Base-by-base conservation (phyloP, 2,113 vertebrate genomes). In the Corydoras maculifer region DNA sequence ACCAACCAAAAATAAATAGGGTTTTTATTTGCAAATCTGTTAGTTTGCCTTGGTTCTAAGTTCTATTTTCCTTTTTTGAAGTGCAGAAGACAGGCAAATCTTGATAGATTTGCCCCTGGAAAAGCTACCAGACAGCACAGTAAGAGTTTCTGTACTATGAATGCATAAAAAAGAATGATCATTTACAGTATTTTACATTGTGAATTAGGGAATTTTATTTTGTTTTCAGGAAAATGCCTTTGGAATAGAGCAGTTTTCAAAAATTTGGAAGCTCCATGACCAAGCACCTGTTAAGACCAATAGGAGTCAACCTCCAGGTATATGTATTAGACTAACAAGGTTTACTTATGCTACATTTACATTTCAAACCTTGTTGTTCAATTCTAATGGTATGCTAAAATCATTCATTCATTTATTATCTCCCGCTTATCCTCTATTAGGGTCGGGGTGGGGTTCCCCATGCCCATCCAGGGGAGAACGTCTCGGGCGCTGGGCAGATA, bases 201-300 rank as follows among this genome's bases (percentile, higher is more conserved):
- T 43, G 35, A 43, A 43, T 43, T 43, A 43, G 13, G 54, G 13
- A 1, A n/a, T 25, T 43, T 2, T 6, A n/a, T 14, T 0, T 35
- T 1, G 30, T 10, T 65, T 9, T 55, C 76, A 89, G 89, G 73
- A 71, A 6, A 76, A 79, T 48, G 31, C 8, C 11, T 74, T 86
- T 58, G 77, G 18, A 54, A 78, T 89, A 18, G 84, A 89, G 70
- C 80, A 87, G 18, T 82, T 89, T 77, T 82, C 43, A 77, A 76
- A 85, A 80, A 84, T 88, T 72, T 63, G 85, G 63, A 79, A 79
- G 65, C 74, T 81, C 58, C 74, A 85, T 4, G 84, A 75, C 54
- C 53, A 49, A 48, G 51, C 32, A 61, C 81, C 78, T 43, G 30
- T 58, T 8, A 71, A 75, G 65, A 68, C 85, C 83, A 85, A 86